These are phyloP conservation scores for Eleutherodactylus coqui DNA, from an alignment of 2,797 vertebrate genomes.

Conservation along the genomic window DNA sequence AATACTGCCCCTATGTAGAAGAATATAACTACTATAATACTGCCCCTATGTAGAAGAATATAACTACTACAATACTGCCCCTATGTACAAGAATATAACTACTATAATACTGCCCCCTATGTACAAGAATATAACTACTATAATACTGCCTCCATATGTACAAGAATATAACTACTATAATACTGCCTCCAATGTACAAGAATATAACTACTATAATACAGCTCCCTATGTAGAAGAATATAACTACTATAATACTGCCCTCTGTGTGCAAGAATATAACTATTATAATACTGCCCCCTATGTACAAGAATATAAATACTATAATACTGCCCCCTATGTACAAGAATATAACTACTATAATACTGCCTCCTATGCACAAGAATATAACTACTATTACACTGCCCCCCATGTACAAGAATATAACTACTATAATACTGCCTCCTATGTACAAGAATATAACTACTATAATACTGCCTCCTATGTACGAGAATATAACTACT, in stretches of 20 bases:
- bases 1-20: neutral
- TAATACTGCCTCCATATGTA: neutral
- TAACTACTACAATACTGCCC: slow-evolving; percentile 11
- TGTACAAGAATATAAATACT: too few relatives aligned
- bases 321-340: too few relatives aligned
- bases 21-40: slow-evolving; percentile 9
- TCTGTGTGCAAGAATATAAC: too few relatives aligned
- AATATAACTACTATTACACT: neutral
- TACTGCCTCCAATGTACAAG: too few relatives aligned
- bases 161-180: too few relatives aligned
- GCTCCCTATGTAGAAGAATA: too few relatives aligned
- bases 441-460: neutral
- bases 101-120: neutral
- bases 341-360: slow-evolving; percentile 13
- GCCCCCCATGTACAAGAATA: neutral
- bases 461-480: neutral
- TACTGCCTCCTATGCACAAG: neutral
- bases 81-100: neutral
- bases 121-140: slow-evolving; percentile 3
- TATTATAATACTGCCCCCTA: too few relatives aligned
- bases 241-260: too few relatives aligned
- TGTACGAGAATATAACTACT: too few relatives aligned
- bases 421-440: neutral
- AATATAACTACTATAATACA: too few relatives aligned
- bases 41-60: neutral